Percentiles rank a stretch among this genome's conserved stretches.
These are phyloP conservation scores for Chionomys nivalis DNA, from an alignment of 2,113 vertebrate species.

Conservation along the genomic window DNA sequence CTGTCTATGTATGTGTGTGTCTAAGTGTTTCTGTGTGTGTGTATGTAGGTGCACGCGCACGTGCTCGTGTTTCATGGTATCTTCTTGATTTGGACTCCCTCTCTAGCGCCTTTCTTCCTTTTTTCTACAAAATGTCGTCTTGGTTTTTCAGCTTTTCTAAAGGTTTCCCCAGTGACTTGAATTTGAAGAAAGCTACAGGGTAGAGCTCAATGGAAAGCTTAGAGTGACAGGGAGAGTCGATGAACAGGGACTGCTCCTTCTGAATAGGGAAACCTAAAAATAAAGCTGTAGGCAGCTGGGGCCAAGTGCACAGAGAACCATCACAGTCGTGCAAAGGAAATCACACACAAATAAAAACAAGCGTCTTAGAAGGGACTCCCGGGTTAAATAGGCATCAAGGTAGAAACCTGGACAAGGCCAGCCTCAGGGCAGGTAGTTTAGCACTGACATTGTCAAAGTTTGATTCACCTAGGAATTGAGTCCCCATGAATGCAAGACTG, in stretches of 20 bases:
- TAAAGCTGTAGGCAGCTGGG: constrained; percentile 61
- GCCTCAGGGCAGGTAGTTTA: neutral
- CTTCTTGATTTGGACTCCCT: constrained; percentile 46
- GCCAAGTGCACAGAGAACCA: constrained; percentile 56
- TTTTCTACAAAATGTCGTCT: constrained; percentile 76
- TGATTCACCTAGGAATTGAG: constrained; percentile 8
- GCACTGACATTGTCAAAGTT: neutral
- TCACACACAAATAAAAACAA: constrained; percentile 25
- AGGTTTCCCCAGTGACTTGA: constrained; percentile 74
- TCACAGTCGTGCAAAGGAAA: constrained; percentile 53
- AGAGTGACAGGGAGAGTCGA: constrained; percentile 75
- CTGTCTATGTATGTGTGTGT: neutral
- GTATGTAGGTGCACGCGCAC: rapidly evolving
- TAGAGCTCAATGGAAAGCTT: constrained; percentile 63
- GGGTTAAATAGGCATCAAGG: constrained; percentile 15
- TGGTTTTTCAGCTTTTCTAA: constrained; percentile 75
- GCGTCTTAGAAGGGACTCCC: neutral
- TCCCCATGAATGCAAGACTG: neutral
- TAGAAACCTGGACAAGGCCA: neutral
- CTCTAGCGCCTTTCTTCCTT: constrained; percentile 57
- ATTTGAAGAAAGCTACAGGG: constrained; percentile 73
- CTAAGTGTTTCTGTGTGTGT: neutral
- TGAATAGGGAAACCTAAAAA: constrained; percentile 72
- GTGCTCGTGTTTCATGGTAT: neutral
- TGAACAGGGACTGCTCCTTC: constrained; percentile 59